Conservation (phyloP, 1,140 invertebrate species). For the Drosophila pruinosa region DNA sequence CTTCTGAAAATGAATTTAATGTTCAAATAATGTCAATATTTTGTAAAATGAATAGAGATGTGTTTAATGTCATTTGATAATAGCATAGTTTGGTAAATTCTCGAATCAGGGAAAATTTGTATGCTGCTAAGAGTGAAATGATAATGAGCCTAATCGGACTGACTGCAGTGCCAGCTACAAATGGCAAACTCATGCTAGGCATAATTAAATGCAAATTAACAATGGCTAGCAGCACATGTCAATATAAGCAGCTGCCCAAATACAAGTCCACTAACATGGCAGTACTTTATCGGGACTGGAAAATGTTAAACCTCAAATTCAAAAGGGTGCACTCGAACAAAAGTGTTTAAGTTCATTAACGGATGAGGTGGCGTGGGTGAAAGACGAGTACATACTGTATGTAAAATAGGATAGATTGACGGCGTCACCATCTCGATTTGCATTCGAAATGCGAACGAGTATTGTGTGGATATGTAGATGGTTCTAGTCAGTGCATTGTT, state of each 20-base stretch:
- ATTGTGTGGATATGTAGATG: slow-evolving; percentile 85
- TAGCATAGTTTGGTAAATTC: background rate
- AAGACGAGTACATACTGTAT: too few relatives aligned
- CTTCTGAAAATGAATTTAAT: too few relatives aligned
- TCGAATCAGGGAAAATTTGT: background rate
- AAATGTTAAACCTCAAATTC: background rate
- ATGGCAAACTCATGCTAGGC: slow-evolving; percentile 24
- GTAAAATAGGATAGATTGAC: too few relatives aligned
- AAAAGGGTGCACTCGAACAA: slow-evolving; percentile 87
- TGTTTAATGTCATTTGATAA: background rate
- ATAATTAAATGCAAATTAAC: slow-evolving; percentile 70
- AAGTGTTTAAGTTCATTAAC: slow-evolving; percentile 7
- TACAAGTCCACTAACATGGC: slow-evolving; percentile 81
- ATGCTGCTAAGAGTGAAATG: background rate
- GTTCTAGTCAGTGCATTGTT: slow-evolving; percentile 42
- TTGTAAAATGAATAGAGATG: background rate
- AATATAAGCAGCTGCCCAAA: background rate
- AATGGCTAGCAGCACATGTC: slow-evolving; percentile 5
- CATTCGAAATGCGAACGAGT: slow-evolving; percentile 85
- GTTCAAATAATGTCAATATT: too few relatives aligned
- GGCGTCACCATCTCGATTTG: slow-evolving; percentile 83
- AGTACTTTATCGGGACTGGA: background rate
- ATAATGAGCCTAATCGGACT: slow-evolving; percentile 20
- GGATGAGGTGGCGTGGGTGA: too few relatives aligned
- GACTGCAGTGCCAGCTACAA: slow-evolving; percentile 13